These are phyloP conservation scores for Procavia capensis DNA, from an alignment of 2,113 vertebrate genomes.

Conservation along the genomic window DNA sequence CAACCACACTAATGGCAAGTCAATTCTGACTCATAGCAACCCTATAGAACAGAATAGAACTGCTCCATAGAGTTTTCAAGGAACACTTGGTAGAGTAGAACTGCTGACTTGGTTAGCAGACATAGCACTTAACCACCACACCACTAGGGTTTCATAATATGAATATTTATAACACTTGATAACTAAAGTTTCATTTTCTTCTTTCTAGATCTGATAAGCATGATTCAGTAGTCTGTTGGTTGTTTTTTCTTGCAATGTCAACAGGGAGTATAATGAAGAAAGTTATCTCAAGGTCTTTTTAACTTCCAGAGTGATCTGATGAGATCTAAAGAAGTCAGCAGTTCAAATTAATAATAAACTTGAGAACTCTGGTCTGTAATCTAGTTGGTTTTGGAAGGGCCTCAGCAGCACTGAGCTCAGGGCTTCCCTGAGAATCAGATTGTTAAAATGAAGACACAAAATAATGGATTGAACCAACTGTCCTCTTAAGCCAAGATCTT, in stretches of 20 bases:
- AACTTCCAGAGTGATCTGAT: background rate
- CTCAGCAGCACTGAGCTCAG: background rate
- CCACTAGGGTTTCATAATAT: no score
- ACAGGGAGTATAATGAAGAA: background rate
- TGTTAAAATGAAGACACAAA: background rate
- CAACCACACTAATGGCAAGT: no score
- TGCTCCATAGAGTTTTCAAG: no score
- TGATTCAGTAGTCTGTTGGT: background rate
- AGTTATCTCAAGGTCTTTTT: background rate
- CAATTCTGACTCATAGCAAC: no score
- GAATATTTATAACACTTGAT: conserved; percentile 22
- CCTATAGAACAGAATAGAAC: no score
- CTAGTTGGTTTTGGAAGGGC: background rate
- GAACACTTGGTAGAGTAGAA: no score
- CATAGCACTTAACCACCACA: no score
- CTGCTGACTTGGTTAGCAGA: no score
- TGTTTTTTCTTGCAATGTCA: background rate
- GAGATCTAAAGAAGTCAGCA: background rate
- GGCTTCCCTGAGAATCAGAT: background rate
- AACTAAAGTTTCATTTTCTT: conserved; percentile 49
- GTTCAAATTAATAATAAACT: background rate
- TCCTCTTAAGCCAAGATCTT: background rate
- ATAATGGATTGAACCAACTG: background rate
- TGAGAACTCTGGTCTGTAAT: background rate
- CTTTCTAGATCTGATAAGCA: background rate